phyloP scores from a whole-genome alignment of 2,797 vertebrate genomes.

The Epinephelus malabaricus region DNA sequence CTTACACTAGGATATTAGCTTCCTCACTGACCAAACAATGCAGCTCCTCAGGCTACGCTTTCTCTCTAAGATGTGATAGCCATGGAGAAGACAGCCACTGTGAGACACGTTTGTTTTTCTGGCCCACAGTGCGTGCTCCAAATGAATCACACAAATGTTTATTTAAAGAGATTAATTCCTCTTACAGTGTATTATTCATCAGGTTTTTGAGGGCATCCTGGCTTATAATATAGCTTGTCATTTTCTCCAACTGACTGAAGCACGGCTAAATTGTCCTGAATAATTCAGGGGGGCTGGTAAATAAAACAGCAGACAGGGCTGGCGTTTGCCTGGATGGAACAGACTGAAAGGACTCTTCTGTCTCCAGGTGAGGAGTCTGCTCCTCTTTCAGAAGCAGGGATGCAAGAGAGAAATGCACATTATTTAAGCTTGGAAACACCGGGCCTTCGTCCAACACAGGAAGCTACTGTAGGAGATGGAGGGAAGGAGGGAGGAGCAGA shows the following conservation, averaged over 20 bases:
- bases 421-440: slow-evolving; percentile 78
- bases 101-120: slow-evolving; percentile 58
- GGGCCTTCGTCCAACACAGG: slow-evolving; percentile 73
- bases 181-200: slow-evolving; percentile 83
- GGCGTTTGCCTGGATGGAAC: slow-evolving; percentile 63
- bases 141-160: slow-evolving; percentile 81
- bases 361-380: slow-evolving; percentile 80
- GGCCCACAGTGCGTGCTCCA: slow-evolving; percentile 46
- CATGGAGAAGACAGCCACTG: slow-evolving; percentile 36
- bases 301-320: slow-evolving; percentile 81
- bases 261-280: slow-evolving; percentile 84
- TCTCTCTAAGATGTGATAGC: slow-evolving; percentile 27
- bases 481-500: slow-evolving; percentile 61
- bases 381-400: slow-evolving; percentile 69
- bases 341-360: slow-evolving; percentile 69
- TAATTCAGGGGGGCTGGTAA: slow-evolving; percentile 82
- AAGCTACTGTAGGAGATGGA: slow-evolving; percentile 68
- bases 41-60: slow-evolving; percentile 38
- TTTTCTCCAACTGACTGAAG: slow-evolving; percentile 81
- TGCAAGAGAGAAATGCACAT: slow-evolving; percentile 75
- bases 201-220: slow-evolving; percentile 76
- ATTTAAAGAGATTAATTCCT: slow-evolving; percentile 85
- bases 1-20: slow-evolving; percentile 43
- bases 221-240: slow-evolving; percentile 82
- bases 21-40: slow-evolving; percentile 57